Base-by-base conservation (phyloP, 2,888 invertebrate species). In the Caenorhabditis doughertyi region DNA sequence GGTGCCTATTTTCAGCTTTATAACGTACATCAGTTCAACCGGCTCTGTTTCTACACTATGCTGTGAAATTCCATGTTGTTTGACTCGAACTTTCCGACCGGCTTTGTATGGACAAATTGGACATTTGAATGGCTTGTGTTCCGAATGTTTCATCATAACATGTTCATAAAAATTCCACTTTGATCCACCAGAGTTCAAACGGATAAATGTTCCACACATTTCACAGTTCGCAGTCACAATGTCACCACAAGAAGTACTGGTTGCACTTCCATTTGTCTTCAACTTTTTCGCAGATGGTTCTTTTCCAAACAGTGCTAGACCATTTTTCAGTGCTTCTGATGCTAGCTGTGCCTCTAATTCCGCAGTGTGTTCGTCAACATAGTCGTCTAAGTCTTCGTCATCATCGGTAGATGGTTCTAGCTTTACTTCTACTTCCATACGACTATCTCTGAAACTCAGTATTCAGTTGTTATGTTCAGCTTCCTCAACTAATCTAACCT, bases 91-190 rank as follows among this genome's bases (percentile, higher is more conserved):
- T 55, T 81, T 85, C 25, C 85, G 23, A n/a, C 72, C 79, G 5
- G 80, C 67, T 35, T 74, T 70, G 44, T 83, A 85, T 8, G 70
- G 49, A 55, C 85, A 85, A 11, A 25, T 42, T 7, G 77, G 42
- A 51, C 85, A 85, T 55, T 83, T 79, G 60, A 55, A 85, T 0
- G 85, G 81, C n/a, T 79, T 80, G 44, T 77, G 64, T 23, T 13
- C 51, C 9, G 85, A 85, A 44, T 85, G 85, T 21, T 81, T 85
- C 72, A 83, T 55, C 32, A 85, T 77, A 0, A 83, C 85, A 35
- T 85, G 85, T 42, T 85, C 85, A 58, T 64, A 85, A 21, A 85
- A 51, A 25, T 85, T 85, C 85, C 85, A 85, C 47, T 83, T 85
- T 2, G 85, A 85, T 3, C 79, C 81, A 7, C 85, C 83, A 8